phyloP scores from a whole-genome alignment of 2,113 vertebrate species.

The Ageneiosus marmoratus region DNA sequence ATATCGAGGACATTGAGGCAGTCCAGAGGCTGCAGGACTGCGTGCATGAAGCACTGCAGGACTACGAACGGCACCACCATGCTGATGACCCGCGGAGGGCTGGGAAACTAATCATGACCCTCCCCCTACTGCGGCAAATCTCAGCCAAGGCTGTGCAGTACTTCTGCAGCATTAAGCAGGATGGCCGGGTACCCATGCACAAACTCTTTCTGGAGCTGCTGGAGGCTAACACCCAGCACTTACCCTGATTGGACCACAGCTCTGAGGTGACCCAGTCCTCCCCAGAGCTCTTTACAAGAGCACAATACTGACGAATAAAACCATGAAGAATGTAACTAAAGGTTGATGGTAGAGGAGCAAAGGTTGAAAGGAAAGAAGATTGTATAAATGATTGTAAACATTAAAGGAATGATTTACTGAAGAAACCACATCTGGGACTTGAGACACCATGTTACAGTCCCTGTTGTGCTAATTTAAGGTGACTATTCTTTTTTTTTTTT shows the following conservation, averaged over 20 bases:
- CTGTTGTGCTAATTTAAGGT: conserved; percentile 60
- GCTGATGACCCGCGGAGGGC: conserved; percentile 88
- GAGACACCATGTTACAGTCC: conserved; percentile 56
- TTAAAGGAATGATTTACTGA: conserved; percentile 8
- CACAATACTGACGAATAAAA: not conserved
- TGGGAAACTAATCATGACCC: conserved; percentile 96
- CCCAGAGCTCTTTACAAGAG: not conserved
- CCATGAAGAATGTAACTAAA: conserved; percentile 6
- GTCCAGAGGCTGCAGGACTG: conserved; percentile 97
- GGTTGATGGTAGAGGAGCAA: conserved; percentile 30
- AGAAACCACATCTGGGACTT: conserved; percentile 59
- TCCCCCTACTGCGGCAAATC: conserved; percentile 93
- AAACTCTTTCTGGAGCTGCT: conserved; percentile 99
- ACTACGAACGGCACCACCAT: conserved; percentile 86
- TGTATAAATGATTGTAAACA: conserved; percentile 45
- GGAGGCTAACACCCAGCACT: conserved; percentile 92
- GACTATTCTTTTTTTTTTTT: conserved; percentile 49
- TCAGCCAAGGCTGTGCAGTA: conserved; percentile 95
- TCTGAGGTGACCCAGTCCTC: not conserved
- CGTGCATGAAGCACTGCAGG: conserved; percentile 92
- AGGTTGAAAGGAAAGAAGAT: conserved; percentile 57
- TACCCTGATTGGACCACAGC: conserved; percentile 7
- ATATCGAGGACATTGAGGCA: conserved; percentile 92
- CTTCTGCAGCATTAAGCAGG: conserved; percentile 98
- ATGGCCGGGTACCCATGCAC: conserved; percentile 98